phyloP scores from a whole-genome alignment of 2,113 vertebrate genomes.

The Arvicanthis niloticus region DNA sequence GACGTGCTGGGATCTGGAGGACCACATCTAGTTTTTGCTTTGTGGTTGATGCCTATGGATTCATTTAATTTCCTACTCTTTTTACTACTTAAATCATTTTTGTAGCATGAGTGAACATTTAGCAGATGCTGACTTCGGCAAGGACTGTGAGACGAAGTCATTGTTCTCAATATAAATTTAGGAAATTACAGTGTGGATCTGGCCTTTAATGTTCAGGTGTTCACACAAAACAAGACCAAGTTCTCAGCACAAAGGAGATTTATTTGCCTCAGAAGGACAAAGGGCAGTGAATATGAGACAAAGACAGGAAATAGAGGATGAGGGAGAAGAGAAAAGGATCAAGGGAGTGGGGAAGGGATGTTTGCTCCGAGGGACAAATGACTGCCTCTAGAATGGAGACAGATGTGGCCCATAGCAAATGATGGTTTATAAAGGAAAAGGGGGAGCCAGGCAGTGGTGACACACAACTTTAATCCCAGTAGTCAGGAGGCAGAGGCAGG shows the following conservation, averaged over 20 bases:
- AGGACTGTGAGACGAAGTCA: neutral
- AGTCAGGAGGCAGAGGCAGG: neutral
- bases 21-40: constrained; percentile 3
- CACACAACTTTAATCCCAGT: neutral
- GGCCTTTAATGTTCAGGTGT: neutral
- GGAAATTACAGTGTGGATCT: neutral
- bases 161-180: constrained; percentile 44
- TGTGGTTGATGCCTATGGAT: constrained; percentile 40
- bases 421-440: neutral
- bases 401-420: neutral
- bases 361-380: neutral
- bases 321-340: neutral
- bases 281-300: neutral
- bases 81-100: constrained; percentile 45
- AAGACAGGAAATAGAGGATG: neutral
- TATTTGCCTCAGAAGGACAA: neutral
- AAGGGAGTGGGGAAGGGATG: neutral
- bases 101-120: constrained; percentile 45
- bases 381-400: neutral
- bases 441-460: neutral
- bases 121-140: constrained; percentile 3
- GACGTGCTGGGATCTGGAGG: neutral
- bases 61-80: constrained; percentile 69
- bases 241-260: neutral
- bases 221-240: neutral